Conservation (phyloP, 2,888 invertebrate genomes). For the Ceramica pisi region DNA sequence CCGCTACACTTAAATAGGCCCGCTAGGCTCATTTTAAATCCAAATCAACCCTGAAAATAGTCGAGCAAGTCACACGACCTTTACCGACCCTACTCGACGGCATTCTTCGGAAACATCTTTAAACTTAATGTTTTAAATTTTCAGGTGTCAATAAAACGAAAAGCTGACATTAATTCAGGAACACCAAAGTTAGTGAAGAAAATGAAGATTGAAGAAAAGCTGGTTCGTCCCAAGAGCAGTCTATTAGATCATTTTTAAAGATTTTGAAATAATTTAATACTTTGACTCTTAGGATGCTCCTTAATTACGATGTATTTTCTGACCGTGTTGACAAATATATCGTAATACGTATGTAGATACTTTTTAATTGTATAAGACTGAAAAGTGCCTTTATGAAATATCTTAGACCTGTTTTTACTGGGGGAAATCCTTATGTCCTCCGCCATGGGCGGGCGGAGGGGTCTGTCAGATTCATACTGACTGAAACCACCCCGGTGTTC, state of each 20-base stretch:
- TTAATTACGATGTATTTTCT: constrained; percentile 22
- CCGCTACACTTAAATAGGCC: too few relatives aligned
- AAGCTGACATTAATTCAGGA: constrained; percentile 80
- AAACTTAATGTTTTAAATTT: constrained; percentile 53
- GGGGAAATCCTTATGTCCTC: too few relatives aligned
- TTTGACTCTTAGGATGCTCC: constrained; percentile 38
- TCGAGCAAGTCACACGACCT: too few relatives aligned
- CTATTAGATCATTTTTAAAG: constrained; percentile 81
- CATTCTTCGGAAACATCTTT: too few relatives aligned
- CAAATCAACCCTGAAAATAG: too few relatives aligned
- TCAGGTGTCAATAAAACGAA: constrained; percentile 87
- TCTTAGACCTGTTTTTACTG: too few relatives aligned
- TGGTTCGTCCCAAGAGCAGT: constrained; percentile 75
- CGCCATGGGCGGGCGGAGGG: too few relatives aligned
- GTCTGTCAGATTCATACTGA: too few relatives aligned
- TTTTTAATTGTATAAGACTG: constrained; percentile 34
- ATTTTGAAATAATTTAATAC: constrained; percentile 28
- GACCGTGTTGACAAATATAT: constrained; percentile 15
- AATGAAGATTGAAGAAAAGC: constrained; percentile 83
- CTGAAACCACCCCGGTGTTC: too few relatives aligned
- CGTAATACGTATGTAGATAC: constrained; percentile 6
- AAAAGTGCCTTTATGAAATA: constrained; percentile 8
- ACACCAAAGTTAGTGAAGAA: constrained; percentile 88
- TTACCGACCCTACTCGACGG: too few relatives aligned
- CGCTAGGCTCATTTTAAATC: too few relatives aligned